Conservation (phyloP, 2,888 invertebrate genomes). For the Acronicta leporina region DNA sequence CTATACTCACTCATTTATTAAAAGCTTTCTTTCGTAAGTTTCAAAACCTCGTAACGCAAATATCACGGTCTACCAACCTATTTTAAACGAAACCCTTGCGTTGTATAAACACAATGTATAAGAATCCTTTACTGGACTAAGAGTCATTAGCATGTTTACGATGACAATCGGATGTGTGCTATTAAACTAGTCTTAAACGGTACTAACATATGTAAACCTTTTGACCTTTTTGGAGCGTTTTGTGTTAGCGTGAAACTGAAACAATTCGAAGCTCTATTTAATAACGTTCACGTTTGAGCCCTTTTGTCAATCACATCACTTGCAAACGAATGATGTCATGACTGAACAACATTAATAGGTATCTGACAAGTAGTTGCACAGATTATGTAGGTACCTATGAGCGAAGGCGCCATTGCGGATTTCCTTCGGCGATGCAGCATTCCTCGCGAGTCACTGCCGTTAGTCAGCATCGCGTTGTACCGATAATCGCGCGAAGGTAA, state of each 20-base stretch:
- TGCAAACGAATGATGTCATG: slow-evolving; percentile 81
- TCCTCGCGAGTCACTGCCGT: slow-evolving; percentile 76
- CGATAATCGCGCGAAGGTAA: slow-evolving; percentile 72
- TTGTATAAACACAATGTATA: slow-evolving; percentile 26
- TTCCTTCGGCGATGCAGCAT: slow-evolving; percentile 85
- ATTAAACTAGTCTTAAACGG: slow-evolving; percentile 31
- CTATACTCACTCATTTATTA: slow-evolving; percentile 56
- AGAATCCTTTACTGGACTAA: slow-evolving; percentile 23
- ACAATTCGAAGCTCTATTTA: slow-evolving; percentile 54
- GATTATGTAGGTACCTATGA: slow-evolving; percentile 70
- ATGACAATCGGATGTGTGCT: slow-evolving; percentile 45
- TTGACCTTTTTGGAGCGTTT: slow-evolving; percentile 20
- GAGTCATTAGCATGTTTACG: slow-evolving; percentile 43
- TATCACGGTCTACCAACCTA: slow-evolving; percentile 30
- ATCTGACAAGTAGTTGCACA: slow-evolving; percentile 61
- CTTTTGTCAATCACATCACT: slow-evolving; percentile 70
- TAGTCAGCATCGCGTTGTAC: slow-evolving; percentile 77
- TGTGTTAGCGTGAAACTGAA: slow-evolving; percentile 34
- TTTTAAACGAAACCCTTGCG: slow-evolving; percentile 30
- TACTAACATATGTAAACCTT: slow-evolving; percentile 22
- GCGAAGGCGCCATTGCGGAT: slow-evolving; percentile 83
- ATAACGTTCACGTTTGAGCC: slow-evolving; percentile 54
- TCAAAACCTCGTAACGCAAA: slow-evolving; percentile 32
- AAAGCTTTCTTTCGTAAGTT: slow-evolving; percentile 56
- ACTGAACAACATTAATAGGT: slow-evolving; percentile 65